Evolutionary conservation across 2,797 vertebrate genomes (phyloP).

Genomic region (Holocentrus rufus): DNA sequence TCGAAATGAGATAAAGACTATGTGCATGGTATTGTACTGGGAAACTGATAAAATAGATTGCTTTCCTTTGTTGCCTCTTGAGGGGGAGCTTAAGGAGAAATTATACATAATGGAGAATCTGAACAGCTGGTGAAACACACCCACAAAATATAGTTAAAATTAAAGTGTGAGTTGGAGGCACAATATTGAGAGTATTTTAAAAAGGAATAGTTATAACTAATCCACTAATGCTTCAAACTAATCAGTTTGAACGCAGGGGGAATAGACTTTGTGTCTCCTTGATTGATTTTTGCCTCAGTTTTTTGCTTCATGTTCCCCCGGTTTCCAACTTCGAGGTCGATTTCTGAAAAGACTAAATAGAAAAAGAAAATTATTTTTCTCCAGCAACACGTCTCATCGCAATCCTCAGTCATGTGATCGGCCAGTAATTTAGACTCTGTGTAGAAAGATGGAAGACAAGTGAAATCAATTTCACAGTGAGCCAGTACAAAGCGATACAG

Average conservation of each 20-base stretch:
- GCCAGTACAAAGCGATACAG: conserved; percentile 26
- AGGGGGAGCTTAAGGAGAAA: background rate
- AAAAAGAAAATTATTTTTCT: background rate
- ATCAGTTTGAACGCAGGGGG: conserved; percentile 18
- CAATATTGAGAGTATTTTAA: too few relatives aligned
- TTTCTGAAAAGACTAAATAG: conserved; percentile 2
- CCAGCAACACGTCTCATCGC: conserved; percentile 22
- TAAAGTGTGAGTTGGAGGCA: too few relatives aligned
- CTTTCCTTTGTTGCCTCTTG: too few relatives aligned
- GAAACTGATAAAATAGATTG: too few relatives aligned
- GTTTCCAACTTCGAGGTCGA: conserved; percentile 19
- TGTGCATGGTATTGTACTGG: too few relatives aligned
- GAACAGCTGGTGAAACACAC: background rate
- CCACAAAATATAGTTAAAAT: background rate
- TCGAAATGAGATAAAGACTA: too few relatives aligned
- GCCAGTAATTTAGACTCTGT: conserved; percentile 29
- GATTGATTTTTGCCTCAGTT: conserved; percentile 16
- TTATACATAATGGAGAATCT: background rate
- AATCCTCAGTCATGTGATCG: conserved; percentile 23
- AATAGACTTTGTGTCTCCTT: conserved; percentile 15
- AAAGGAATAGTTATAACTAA: too few relatives aligned
- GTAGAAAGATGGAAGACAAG: conserved; percentile 39
- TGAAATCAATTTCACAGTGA: conserved; percentile 58
- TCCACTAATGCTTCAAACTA: conserved; percentile 1
- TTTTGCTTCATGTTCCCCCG: conserved; percentile 17